phyloP scores from a whole-genome alignment of 2,888 invertebrate genomes.

The Acleris cristana region DNA sequence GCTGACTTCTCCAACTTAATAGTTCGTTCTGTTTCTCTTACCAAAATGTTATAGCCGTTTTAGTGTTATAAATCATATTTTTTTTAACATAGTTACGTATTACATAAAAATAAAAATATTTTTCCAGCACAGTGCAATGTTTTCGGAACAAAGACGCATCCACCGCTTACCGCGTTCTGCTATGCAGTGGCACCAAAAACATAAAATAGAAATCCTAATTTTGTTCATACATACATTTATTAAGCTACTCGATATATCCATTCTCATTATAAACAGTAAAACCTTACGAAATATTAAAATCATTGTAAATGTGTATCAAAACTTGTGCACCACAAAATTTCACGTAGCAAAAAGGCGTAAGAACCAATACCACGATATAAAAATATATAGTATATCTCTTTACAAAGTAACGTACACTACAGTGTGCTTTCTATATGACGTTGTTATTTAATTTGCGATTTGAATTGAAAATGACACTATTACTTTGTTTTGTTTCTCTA shows the following conservation, averaged over 20 bases:
- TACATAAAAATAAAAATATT: too few relatives aligned
- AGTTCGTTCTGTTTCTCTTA: too few relatives aligned
- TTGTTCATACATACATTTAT: constrained; percentile 15
- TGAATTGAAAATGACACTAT: constrained; percentile 24
- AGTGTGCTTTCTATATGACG: constrained; percentile 29
- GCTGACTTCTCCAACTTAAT: too few relatives aligned
- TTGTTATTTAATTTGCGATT: constrained; percentile 21
- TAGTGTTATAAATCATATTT: too few relatives aligned
- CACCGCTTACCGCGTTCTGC: not conserved
- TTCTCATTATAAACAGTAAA: constrained; percentile 18
- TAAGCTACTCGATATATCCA: constrained; percentile 18
- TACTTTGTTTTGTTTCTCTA: not conserved
- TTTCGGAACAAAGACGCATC: not conserved
- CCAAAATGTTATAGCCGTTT: too few relatives aligned
- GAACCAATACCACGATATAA: constrained; percentile 68
- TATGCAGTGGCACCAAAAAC: not conserved
- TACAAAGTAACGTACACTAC: constrained; percentile 42
- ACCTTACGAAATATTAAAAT: constrained; percentile 46
- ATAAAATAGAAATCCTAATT: constrained; percentile 4
- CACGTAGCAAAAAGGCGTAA: constrained; percentile 65
- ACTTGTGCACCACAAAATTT: constrained; percentile 52
- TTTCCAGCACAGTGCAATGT: not conserved
- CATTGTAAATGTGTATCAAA: constrained; percentile 66
- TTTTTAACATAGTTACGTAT: too few relatives aligned
- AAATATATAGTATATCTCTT: constrained; percentile 66